phyloP scores from a whole-genome alignment of 2,888 invertebrate genomes.

The Schizaphis graminum region DNA sequence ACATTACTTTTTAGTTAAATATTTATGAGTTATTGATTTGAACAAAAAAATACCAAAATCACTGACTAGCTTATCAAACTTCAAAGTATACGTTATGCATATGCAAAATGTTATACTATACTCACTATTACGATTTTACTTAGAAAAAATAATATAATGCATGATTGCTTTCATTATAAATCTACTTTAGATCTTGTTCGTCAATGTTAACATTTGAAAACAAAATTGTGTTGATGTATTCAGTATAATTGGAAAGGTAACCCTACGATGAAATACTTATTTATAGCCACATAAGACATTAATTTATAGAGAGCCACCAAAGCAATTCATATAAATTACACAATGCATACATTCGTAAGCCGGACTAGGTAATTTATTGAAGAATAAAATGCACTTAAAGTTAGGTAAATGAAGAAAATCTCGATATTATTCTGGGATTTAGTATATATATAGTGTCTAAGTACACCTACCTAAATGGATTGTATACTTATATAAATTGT shows the following conservation, averaged over 20 bases:
- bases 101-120: neutral
- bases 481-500: neutral
- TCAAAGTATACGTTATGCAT: neutral
- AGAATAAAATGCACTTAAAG: neutral
- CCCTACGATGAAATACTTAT: neutral
- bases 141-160: neutral
- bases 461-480: neutral
- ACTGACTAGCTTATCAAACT: neutral
- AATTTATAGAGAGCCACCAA: neutral
- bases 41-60: neutral
- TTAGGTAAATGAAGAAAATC: neutral
- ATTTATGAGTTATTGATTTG: neutral
- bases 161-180: neutral
- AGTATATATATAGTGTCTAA: neutral
- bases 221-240: neutral
- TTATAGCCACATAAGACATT: neutral
- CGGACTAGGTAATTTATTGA: neutral
- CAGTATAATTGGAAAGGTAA: neutral
- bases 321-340: neutral
- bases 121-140: neutral
- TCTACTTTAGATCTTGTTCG: neutral
- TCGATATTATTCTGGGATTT: neutral
- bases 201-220: neutral
- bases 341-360: neutral
- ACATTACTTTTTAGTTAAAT: neutral